Base-by-base conservation (phyloP, 2,888 invertebrate species). In the Galeopsomyia nigrocyanea region DNA sequence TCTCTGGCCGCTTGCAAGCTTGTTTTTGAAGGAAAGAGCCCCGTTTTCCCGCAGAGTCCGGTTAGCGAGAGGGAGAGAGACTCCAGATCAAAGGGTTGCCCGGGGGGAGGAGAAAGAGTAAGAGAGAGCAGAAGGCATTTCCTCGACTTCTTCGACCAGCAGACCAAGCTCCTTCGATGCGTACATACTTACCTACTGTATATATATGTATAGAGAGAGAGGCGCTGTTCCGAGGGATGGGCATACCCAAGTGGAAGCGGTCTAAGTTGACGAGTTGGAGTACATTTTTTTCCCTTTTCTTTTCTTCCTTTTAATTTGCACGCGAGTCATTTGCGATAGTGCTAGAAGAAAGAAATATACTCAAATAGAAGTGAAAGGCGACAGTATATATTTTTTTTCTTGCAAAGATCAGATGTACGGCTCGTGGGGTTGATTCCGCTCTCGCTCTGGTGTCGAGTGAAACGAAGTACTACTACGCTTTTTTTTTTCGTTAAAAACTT, bases 21-120 rank as follows among this genome's bases (percentile, higher is more conserved):
- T 77, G 74, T 76, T 77, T 75, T 76, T 77, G 75, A 75, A 57
- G 63, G 58, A 58, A 26, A 53, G 14, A 58, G 67, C 19, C 26
- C 19, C 56, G 51, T 31, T 65, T 66, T 71, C 69, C 63, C 71
- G 49, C 62, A 62, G 57, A 49, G 57, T 74, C 74, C 68, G 70
- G 76, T 74, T 75, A 77, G 77, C 73, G 73, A 71, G 73, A 66
- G 71, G 60, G 67, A 60, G 50, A 55, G 62, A 26, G 50, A 51
- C 39, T 13, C 10, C 77, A 79, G 78, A 78, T 79, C 79, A 78
- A 78, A 79, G 78, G 77, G 76, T 77, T 77, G 39, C 39, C 39
- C 39, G 39, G 39, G 31, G 31, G 39, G 39, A 39, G 39, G 39
- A 39, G 39, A 39, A 77, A 76, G 70, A 26, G 26, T 26, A 26